Evolutionary conservation across 2,113 vertebrate species (phyloP).

Genomic region (Solenodon paradoxus): DNA sequence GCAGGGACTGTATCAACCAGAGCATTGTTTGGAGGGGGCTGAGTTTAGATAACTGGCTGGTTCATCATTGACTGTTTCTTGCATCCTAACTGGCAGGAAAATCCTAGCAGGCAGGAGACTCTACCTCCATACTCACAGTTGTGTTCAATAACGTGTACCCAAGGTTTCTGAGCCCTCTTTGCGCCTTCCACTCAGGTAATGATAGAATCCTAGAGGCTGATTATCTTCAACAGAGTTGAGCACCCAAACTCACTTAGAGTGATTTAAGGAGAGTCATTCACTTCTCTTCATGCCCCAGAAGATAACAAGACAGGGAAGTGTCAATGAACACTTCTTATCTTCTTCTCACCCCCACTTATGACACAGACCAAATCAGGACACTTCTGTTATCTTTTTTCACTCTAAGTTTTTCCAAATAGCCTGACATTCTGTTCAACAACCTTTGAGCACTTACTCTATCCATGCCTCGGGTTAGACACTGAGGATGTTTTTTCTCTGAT

Average conservation of each 20-base stretch:
- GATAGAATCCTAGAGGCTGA: not conserved
- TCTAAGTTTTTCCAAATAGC: not conserved
- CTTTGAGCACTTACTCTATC: not conserved
- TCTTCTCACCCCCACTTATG: not conserved
- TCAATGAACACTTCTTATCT: not conserved
- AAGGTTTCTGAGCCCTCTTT: not conserved
- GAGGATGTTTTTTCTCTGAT: not conserved
- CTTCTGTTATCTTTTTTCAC: not conserved
- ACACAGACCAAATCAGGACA: not conserved
- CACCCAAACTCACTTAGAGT: not conserved
- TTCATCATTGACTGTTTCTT: conserved; percentile 53
- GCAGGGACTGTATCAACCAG: conserved; percentile 51
- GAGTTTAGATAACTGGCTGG: conserved; percentile 33
- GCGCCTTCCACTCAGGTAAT: not conserved
- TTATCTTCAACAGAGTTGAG: not conserved
- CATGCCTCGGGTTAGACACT: not conserved
- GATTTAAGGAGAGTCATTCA: not conserved
- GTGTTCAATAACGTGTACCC: not conserved
- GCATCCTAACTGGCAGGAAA: conserved; percentile 13
- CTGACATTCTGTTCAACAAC: not conserved
- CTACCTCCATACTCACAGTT: not conserved
- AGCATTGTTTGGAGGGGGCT: conserved; percentile 39
- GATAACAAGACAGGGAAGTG: not conserved
- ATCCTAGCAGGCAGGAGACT: not conserved
- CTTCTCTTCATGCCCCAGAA: not conserved